Evolutionary conservation across 1,140 invertebrate genomes (phyloP).

Genomic region (Thaumetopoea pityocampa): DNA sequence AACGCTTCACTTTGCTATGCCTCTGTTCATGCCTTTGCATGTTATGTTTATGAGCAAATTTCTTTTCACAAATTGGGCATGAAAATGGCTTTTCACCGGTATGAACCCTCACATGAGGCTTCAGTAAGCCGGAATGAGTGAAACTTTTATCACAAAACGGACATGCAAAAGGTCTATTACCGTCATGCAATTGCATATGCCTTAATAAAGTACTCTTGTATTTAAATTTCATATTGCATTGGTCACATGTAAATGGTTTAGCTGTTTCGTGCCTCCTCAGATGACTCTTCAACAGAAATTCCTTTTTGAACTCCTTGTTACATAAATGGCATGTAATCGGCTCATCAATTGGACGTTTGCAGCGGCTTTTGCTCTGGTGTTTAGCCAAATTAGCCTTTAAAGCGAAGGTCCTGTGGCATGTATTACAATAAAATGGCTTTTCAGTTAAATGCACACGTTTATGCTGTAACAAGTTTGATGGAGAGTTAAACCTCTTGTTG

Average conservation of each 20-base stretch:
- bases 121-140: conserved; percentile 84
- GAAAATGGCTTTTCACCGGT: conserved; percentile 92
- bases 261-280: conserved; percentile 36
- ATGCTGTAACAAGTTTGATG: conserved; percentile 39
- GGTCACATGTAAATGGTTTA: conserved; percentile 36
- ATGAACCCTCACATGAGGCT: conserved; percentile 88
- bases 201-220: conserved; percentile 46
- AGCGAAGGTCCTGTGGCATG: conserved; percentile 31
- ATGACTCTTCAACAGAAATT: conserved; percentile 43
- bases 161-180: conserved; percentile 78
- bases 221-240: conserved; percentile 43
- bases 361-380: conserved; percentile 27
- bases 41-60: conserved; percentile 89
- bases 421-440: conserved; percentile 33
- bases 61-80: conserved; percentile 87
- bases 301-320: conserved; percentile 40
- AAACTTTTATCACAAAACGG: conserved; percentile 84
- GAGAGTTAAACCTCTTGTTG: conserved; percentile 33
- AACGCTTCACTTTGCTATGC: conserved; percentile 87
- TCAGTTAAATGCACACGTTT: conserved; percentile 27
- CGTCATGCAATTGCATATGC: conserved; percentile 42
- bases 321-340: conserved; percentile 36
- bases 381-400: conserved; percentile 32
- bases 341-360: conserved; percentile 20
- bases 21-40: conserved; percentile 87